Percentiles rank a stretch among this genome's conserved stretches.
These are phyloP conservation scores for Dendrolimus kikuchii DNA, from an alignment of 1,140 invertebrate species.

Conservation along the genomic window DNA sequence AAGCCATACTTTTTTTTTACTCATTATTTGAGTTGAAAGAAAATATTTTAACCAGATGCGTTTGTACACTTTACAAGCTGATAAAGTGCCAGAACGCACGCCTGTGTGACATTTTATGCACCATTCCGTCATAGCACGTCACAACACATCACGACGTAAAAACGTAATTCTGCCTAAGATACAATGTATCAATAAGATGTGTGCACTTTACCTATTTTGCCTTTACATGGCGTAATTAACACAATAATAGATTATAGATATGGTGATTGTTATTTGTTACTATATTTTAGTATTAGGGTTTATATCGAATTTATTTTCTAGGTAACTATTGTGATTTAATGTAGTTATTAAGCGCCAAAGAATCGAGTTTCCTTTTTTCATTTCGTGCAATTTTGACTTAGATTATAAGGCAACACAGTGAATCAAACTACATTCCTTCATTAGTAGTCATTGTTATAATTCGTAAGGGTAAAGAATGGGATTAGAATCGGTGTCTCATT, in stretches of 20 bases:
- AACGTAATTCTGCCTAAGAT: no score
- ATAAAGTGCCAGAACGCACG: no score
- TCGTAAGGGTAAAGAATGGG: slow-evolving; percentile 1
- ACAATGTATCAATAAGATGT: slow-evolving; percentile 11
- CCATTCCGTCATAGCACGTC: no score
- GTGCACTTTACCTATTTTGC: slow-evolving; percentile 27
- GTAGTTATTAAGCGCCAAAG: slow-evolving; percentile 59
- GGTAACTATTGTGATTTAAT: slow-evolving; percentile 47
- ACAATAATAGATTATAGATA: slow-evolving; percentile 21
- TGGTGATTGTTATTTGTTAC: slow-evolving; percentile 24
- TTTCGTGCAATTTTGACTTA: slow-evolving; percentile 59
- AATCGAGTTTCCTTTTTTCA: slow-evolving; percentile 43
- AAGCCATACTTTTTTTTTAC: no score
- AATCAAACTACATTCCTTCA: slow-evolving; percentile 22
- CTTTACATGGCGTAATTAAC: slow-evolving; percentile 25
- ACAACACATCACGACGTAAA: no score
- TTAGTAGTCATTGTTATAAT: slow-evolving; percentile 21
- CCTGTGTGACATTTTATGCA: no score
- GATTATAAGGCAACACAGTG: slow-evolving; percentile 29
- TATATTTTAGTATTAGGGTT: slow-evolving; percentile 20
- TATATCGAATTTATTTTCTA: slow-evolving; percentile 49
- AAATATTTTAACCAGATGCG: no score
- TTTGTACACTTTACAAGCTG: no score
- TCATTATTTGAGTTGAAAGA: no score
- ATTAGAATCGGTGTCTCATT: no score